Conservation (phyloP, 2,113 vertebrate species). For the Anguilla japonica region DNA sequence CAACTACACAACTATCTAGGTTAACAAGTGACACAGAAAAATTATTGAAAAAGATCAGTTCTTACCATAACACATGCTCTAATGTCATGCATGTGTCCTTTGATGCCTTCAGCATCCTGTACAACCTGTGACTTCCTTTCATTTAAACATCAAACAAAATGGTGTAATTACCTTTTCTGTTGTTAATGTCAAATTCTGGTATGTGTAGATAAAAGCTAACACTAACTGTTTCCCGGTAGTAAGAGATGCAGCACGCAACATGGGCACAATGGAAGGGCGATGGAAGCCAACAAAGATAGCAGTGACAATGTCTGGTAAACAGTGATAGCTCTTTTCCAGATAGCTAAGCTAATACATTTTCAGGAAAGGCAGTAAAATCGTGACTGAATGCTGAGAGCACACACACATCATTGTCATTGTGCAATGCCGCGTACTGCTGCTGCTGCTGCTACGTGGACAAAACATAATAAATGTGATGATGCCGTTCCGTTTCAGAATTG, state of each 20-base stretch:
- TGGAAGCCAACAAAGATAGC: neutral
- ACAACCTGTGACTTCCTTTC: neutral
- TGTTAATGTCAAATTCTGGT: neutral
- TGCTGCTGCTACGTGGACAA: neutral
- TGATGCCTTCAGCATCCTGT: neutral
- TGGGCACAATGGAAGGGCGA: neutral
- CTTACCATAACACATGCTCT: neutral
- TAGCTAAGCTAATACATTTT: neutral
- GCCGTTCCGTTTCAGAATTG: neutral
- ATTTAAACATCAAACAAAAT: neutral
- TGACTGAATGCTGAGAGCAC: neutral
- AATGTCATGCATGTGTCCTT: neutral
- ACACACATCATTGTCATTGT: neutral
- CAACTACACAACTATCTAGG: too few species aligned
- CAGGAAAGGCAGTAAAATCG: neutral
- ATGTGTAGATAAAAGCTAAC: neutral
- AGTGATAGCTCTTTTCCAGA: neutral
- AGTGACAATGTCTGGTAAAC: neutral
- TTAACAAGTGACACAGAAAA: too few species aligned
- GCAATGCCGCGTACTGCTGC: neutral
- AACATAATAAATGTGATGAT: neutral
- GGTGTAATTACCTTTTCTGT: neutral
- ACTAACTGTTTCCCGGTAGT: constrained; percentile 6
- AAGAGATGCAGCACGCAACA: neutral
- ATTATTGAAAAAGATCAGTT: too few species aligned